Evolutionary conservation across 2,888 invertebrate species (phyloP), one percentile per base, ranked within the genome.

Genomic region (Limnephilus rhombicus): DNA sequence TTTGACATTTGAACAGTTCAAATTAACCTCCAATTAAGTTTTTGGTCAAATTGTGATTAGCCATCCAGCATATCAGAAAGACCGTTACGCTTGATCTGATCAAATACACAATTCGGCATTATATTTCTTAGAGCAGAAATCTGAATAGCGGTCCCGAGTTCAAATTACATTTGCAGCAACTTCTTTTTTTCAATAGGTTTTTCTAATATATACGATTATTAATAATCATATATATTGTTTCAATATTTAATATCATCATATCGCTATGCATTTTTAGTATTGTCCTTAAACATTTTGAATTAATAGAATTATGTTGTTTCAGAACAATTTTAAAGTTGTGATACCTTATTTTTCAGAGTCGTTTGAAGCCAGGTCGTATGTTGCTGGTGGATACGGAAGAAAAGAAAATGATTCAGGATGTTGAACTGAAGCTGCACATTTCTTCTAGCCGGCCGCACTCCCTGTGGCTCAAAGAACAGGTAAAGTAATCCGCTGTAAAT

Each of bases 351-450:
- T 96, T 96, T 80, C 96, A 98, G 98, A 99, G 99, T 94, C 99
- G 99, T 93, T 97, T 99, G 94, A 99, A 99, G 95, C 99, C 99
- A 1, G 99, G 99, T 5, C 97, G 99, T 94, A 99, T 99, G 99
- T 96, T 99, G 95, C 96, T 99, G 94, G 99, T 99, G 90, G 99
- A 99, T 95, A 99, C 99, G 0, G 96, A 97, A 94, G 98, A 98
- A 94, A 98, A 98, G 95, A 97, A 97, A 93, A 98, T 99, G 94
- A 99, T 99, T 94, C 98, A 98, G 94, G 99, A 99, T 95, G 98
- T 99, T 91, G 98, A 99, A 94, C 96, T 99, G 91, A 99, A 99
- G 96, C 95, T 97, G 94, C 95, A 98, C 87, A 99, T 99, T 94
- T 98, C 99, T 7, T 96, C 97, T 94, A 98, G 98, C 94, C 97